Base-by-base conservation (phyloP, 2,797 vertebrate genomes). In the Hypotaenidia okinawae region DNA sequence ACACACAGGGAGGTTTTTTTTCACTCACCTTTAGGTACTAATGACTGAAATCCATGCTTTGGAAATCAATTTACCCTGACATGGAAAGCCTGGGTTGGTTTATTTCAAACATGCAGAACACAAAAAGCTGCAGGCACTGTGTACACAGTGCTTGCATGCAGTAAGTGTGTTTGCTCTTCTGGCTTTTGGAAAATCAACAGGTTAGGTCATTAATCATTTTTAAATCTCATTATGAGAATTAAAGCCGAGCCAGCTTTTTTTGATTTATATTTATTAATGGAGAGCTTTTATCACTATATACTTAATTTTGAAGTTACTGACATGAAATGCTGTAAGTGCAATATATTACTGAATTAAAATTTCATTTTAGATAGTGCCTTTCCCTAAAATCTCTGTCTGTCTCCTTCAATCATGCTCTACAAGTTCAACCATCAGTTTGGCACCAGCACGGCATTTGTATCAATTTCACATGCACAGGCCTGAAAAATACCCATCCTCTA, bases 341-440 rank as follows among this genome's bases (percentile, higher is more conserved):
- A 68, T 61, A 24, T 58, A 81, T 35, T 37, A 80, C 25, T 72
- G n/a, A 83, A 91, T 81, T 85, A 87, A 89, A 93, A 69, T 78
- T 94, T 92, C 45, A 85, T 93, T 91, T 95, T 68, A 80, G 62
- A 58, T 59, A 72, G 47, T 58, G 72, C 16, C 59, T 72, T 13
- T 58, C 62, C 51, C 35, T 59, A 62, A 88, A 89, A 75, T 43
- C n/a, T 84, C 19, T 5, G 27, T 64, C n/a, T 75, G 27, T 76
- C 66, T 89, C 58, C 52, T 89, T 91, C 62, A 85, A 37, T 83
- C 68, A 67, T 25, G 16, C 6, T 77, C 30, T 52, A 70, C 30
- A 89, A 7, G 3, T 94, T 78, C 76, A 92, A 68, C 33, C 25
- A 85, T 68, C 78, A 59, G 37, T 84, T 83, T 89, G 73, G 62